Percentiles rank a stretch among this genome's conserved stretches.
phyloP scores from a whole-genome alignment of 2,888 invertebrate genomes.

The Aethes cnicana region DNA sequence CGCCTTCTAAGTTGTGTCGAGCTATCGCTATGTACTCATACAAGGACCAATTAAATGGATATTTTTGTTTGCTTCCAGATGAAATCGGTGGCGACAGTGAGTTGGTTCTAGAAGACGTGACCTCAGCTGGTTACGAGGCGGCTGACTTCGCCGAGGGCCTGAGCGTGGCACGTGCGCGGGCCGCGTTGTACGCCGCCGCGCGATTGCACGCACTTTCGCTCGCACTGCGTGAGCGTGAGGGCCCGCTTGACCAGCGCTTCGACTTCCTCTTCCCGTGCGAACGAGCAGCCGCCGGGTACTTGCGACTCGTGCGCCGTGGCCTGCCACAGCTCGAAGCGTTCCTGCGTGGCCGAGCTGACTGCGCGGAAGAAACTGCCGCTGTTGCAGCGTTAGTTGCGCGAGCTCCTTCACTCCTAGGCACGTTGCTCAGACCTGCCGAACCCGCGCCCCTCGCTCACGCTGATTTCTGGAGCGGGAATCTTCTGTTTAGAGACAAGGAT shows the following conservation, averaged over 20 bases:
- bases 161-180: slow-evolving; percentile 83
- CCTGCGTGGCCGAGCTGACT: slow-evolving; percentile 85
- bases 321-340: slow-evolving; percentile 89
- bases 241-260: slow-evolving; percentile 72
- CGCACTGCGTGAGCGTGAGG: slow-evolving; percentile 73
- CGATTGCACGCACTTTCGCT: slow-evolving; percentile 88
- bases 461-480: slow-evolving; percentile 92
- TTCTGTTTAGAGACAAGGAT: slow-evolving; percentile 84
- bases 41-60: neutral
- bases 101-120: slow-evolving; percentile 89
- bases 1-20: no score
- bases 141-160: slow-evolving; percentile 87
- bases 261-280: slow-evolving; percentile 89
- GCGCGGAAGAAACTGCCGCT: slow-evolving; percentile 83
- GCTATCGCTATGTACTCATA: no score
- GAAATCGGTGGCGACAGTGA: slow-evolving; percentile 80
- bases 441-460: slow-evolving; percentile 91
- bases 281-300: slow-evolving; percentile 90
- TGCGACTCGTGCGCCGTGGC: slow-evolving; percentile 89
- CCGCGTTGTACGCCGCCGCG: slow-evolving; percentile 88
- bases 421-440: slow-evolving; percentile 86
- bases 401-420: slow-evolving; percentile 88
- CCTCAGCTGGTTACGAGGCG: slow-evolving; percentile 84
- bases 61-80: slow-evolving; percentile 50
- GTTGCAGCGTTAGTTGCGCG: slow-evolving; percentile 85